Conservation (phyloP, 1,140 invertebrate species). For the Pseudobourletiella spinata region DNA sequence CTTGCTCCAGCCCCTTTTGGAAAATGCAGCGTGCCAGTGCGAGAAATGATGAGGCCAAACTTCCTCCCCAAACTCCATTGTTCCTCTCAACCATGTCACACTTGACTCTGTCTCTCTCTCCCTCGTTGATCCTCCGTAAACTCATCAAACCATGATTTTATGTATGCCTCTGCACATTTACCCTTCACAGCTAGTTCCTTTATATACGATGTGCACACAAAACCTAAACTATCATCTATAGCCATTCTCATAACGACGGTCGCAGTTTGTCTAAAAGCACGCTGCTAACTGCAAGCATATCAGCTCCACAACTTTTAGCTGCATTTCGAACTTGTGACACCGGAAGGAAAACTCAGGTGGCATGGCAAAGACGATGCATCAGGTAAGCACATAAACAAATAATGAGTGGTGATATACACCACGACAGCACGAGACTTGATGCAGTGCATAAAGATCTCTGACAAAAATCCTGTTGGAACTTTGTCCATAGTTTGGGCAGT, state of each 20-base stretch:
- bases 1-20: slow-evolving; percentile 2
- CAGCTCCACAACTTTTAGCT: neutral
- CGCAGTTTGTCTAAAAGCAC: no score
- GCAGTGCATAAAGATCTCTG: no score
- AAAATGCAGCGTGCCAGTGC: slow-evolving; percentile 21
- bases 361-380: no score
- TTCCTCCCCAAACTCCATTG: slow-evolving; percentile 24
- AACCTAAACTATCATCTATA: no score
- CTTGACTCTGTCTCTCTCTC: no score
- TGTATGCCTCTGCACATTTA: neutral
- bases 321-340: neutral
- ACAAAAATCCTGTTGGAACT: no score
- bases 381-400: neutral
- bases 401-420: neutral
- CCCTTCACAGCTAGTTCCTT: no score
- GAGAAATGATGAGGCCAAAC: slow-evolving; percentile 33
- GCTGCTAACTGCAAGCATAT: no score
- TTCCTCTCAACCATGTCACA: slow-evolving; percentile 25
- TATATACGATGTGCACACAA: no score
- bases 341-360: no score
- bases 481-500: no score
- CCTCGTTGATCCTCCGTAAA: neutral
- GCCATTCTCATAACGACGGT: no score
- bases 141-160: neutral
- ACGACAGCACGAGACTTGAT: neutral